Conservation (phyloP, 2,888 invertebrate species). For the Diplolepis rosae region DNA sequence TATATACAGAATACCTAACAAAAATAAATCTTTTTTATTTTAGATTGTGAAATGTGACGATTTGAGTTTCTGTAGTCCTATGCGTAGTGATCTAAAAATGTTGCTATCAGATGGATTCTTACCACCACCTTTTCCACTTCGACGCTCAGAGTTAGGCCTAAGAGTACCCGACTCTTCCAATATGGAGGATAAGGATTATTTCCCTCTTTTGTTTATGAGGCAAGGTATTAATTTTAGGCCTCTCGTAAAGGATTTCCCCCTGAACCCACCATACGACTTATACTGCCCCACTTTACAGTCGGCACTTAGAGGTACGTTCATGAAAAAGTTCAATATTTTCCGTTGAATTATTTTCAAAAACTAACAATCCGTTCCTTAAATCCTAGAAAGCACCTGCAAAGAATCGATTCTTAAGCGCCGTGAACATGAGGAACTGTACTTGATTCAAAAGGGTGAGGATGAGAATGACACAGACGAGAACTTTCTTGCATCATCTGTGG, state of each 20-base stretch:
- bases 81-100: conserved; percentile 32
- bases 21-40: too few species aligned
- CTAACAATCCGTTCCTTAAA: background rate
- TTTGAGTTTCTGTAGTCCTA: conserved; percentile 48
- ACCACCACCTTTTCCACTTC: conserved; percentile 33
- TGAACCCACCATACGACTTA: conserved; percentile 7
- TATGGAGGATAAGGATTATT: background rate
- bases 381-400: background rate
- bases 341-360: background rate
- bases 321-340: too few species aligned
- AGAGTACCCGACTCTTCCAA: background rate
- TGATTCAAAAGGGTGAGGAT: too few species aligned
- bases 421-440: too few species aligned
- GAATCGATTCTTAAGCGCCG: too few species aligned
- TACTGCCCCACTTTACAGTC: conserved; percentile 20
- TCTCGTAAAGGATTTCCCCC: background rate
- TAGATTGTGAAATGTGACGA: too few species aligned
- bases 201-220: background rate
- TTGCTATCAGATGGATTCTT: conserved; percentile 31
- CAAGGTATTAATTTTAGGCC: background rate
- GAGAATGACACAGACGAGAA: too few species aligned
- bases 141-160: background rate
- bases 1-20: too few species aligned
- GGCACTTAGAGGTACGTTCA: background rate
- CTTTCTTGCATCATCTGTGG: too few species aligned